Evolutionary conservation across 2,888 invertebrate genomes (phyloP).

Genomic region (Bellardia pandia): DNA sequence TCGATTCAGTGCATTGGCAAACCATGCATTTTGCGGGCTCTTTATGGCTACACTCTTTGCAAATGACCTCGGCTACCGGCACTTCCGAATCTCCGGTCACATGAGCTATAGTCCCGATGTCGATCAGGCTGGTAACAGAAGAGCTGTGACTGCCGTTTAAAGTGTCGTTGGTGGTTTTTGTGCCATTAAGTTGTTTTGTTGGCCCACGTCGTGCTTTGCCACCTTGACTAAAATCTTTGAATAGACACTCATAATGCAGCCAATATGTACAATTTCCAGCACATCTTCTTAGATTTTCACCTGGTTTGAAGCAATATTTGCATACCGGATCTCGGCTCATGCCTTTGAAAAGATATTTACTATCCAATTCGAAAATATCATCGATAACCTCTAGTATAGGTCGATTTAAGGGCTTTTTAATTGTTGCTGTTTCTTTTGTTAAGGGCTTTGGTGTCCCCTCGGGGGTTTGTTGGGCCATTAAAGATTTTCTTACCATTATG

Average conservation of each 20-base stretch:
- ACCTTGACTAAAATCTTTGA: slow-evolving; percentile 55
- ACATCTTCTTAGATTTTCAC: slow-evolving; percentile 89
- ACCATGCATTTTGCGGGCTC: slow-evolving; percentile 75
- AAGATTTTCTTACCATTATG: slow-evolving; percentile 76
- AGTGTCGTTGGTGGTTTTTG: slow-evolving; percentile 38
- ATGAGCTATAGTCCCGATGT: slow-evolving; percentile 32
- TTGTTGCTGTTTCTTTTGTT: slow-evolving; percentile 9
- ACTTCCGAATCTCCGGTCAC: slow-evolving; percentile 57
- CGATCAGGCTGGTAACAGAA: slow-evolving; percentile 34
- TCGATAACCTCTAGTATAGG: slow-evolving; percentile 82
- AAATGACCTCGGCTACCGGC: slow-evolving; percentile 52
- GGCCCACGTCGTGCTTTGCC: slow-evolving; percentile 7
- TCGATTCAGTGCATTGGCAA: slow-evolving; percentile 71
- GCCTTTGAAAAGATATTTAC: slow-evolving; percentile 87
- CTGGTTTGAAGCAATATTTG: slow-evolving; percentile 89
- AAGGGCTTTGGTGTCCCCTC: slow-evolving; percentile 50
- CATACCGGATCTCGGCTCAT: slow-evolving; percentile 90
- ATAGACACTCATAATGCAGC: slow-evolving; percentile 88
- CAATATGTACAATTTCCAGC: slow-evolving; percentile 89
- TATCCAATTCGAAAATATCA: slow-evolving; percentile 81
- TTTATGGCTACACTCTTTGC: slow-evolving; percentile 74
- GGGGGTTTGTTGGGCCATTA: slow-evolving; percentile 65
- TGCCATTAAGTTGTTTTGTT: slow-evolving; percentile 19
- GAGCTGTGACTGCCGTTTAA: slow-evolving; percentile 35
- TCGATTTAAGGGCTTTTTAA: slow-evolving; percentile 75